Evolutionary conservation across 1,140 invertebrate genomes (phyloP).

Genomic region (Drosophila yakuba): DNA sequence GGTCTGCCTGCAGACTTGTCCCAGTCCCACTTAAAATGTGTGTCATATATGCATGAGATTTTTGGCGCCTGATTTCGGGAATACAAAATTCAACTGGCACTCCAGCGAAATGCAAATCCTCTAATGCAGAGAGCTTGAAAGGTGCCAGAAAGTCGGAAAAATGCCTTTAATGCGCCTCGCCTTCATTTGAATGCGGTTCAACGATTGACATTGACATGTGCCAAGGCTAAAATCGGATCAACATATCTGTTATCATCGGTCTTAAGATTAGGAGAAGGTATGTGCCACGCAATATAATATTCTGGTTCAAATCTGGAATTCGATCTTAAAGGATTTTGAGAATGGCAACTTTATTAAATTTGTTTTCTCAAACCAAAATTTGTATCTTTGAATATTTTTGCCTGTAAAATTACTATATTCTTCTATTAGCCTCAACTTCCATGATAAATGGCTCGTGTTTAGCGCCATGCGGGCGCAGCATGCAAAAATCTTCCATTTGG

Average conservation of each 20-base stretch:
- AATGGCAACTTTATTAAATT: neutral
- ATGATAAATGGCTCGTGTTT: constrained; percentile 45
- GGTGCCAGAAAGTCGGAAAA: constrained; percentile 75
- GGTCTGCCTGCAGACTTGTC: constrained; percentile 49
- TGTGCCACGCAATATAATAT: too few species aligned
- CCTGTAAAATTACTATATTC: neutral
- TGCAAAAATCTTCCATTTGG: constrained; percentile 48
- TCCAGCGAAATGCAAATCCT: constrained; percentile 56
- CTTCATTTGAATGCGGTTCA: constrained; percentile 40
- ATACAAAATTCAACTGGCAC: constrained; percentile 40
- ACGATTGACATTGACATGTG: constrained; percentile 75
- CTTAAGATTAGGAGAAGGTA: too few species aligned
- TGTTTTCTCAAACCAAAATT: neutral
- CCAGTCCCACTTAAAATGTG: constrained; percentile 45
- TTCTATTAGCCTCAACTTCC: neutral
- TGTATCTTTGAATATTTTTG: neutral
- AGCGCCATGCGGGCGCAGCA: constrained; percentile 75
- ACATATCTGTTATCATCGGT: neutral
- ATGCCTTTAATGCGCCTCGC: constrained; percentile 70
- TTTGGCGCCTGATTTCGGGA: constrained; percentile 62
- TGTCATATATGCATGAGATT: constrained; percentile 76
- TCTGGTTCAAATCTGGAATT: too few species aligned
- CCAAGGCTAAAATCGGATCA: constrained; percentile 37
- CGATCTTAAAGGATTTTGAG: too few species aligned
- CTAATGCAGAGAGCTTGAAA: constrained; percentile 65